A percentile compares a stretch with the other conserved stretches of the same genome.
phyloP scores from a whole-genome alignment of 1,140 invertebrate genomes.

The Eriocheir sinensis region DNA sequence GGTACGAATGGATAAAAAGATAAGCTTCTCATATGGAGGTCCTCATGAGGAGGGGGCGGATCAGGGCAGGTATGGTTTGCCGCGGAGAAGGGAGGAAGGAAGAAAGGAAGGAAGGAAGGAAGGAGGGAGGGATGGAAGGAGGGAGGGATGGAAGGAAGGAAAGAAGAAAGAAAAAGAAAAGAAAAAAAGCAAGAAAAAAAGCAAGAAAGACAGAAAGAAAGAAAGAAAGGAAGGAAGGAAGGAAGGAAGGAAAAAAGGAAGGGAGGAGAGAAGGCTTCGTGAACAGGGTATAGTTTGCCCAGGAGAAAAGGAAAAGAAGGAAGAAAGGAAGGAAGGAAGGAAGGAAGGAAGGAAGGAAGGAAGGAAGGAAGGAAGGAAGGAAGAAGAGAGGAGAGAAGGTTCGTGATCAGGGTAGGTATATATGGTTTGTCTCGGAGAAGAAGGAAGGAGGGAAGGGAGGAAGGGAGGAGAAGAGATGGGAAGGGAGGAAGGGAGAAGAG shows the following conservation, averaged over 20 bases:
- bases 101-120: not conserved
- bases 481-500: not conserved
- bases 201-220: not conserved
- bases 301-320: not conserved
- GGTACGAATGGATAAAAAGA: no score
- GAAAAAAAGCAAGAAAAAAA: not conserved
- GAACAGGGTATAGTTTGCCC: no score
- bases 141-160: not conserved
- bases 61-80: no score
- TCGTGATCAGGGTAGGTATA: no score
- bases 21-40: no score
- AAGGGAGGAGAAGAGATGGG: not conserved
- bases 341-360: not conserved
- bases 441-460: not conserved
- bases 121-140: not conserved
- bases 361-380: not conserved
- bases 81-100: not conserved
- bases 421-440: no score
- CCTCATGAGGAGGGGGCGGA: no score
- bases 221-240: not conserved
- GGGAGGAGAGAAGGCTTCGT: not conserved
- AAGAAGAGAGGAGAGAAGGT: no score
- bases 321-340: not conserved
- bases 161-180: constrained; percentile 25
- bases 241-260: not conserved